These are phyloP conservation scores for Peromyscus polionotus DNA, from an alignment of 2,113 vertebrate genomes.

Conservation along the genomic window DNA sequence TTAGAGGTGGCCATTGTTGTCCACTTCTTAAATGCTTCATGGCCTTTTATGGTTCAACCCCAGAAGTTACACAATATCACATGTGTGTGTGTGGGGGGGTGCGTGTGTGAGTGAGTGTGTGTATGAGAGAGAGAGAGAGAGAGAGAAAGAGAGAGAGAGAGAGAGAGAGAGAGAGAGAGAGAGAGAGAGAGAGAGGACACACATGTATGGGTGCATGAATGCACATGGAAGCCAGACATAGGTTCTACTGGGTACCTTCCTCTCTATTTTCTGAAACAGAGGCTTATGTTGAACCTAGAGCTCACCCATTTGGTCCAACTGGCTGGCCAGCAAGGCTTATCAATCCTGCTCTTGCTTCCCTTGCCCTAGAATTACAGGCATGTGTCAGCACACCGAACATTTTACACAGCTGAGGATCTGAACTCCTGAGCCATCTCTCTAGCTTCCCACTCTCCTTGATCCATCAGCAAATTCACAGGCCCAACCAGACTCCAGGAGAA, in stretches of 20 bases:
- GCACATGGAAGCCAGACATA: neutral
- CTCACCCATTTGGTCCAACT: neutral
- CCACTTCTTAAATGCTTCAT: neutral
- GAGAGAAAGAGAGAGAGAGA: neutral
- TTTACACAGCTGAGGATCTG: neutral
- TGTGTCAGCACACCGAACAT: neutral
- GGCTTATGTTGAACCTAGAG: neutral
- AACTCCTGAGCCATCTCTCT: neutral
- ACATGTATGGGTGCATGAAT: neutral
- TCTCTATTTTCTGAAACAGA: neutral
- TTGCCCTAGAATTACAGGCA: neutral
- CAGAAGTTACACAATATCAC: neutral
- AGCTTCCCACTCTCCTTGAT: neutral
- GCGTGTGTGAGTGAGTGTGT: neutral
- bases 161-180: neutral
- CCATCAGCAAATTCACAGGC: neutral
- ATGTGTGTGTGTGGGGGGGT: neutral
- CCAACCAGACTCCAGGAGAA: neutral
- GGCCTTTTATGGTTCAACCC: neutral
- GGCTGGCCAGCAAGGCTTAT: neutral
- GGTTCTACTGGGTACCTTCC: neutral
- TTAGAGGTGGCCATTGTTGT: neutral
- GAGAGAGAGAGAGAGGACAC: neutral
- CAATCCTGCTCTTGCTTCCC: neutral
- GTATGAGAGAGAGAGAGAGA: neutral